A percentile compares a stretch with the other conserved stretches of the same genome.
Conservation (phyloP, 2,888 invertebrate species). For the Abscondita cerata region DNA sequence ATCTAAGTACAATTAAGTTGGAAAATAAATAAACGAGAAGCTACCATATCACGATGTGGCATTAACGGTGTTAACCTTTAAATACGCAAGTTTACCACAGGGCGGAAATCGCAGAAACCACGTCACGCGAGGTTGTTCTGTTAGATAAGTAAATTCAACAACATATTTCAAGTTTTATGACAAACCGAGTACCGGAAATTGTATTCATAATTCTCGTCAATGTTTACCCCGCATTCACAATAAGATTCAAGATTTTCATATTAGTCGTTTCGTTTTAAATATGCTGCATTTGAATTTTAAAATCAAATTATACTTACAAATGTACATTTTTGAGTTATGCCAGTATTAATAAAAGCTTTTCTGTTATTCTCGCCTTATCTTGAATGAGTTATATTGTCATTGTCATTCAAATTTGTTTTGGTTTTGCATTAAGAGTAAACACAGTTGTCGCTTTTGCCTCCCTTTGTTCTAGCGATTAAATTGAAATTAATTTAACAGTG, state of each 20-base stretch:
- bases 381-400: constrained; percentile 36
- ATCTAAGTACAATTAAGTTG: constrained; percentile 17
- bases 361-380: constrained; percentile 35
- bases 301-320: constrained; percentile 40
- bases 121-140: constrained; percentile 33
- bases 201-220: constrained; percentile 40
- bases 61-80: constrained; percentile 9
- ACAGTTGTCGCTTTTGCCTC: constrained; percentile 2
- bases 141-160: constrained; percentile 29
- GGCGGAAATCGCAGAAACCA: constrained; percentile 37
- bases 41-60: constrained; percentile 12
- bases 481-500: constrained; percentile 40
- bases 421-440: constrained; percentile 23
- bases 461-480: constrained; percentile 23
- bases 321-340: constrained; percentile 40
- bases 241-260: constrained; percentile 34
- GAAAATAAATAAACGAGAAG: constrained; percentile 14
- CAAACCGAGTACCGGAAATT: constrained; percentile 36
- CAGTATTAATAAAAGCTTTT: constrained; percentile 38
- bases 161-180: constrained; percentile 36
- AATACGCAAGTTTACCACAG: constrained; percentile 28
- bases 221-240: constrained; percentile 32
- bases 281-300: constrained; percentile 38
- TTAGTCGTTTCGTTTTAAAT: constrained; percentile 34
- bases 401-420: constrained; percentile 36